Conservation (phyloP, 2,888 invertebrate genomes). For the Conomelus anceps region DNA sequence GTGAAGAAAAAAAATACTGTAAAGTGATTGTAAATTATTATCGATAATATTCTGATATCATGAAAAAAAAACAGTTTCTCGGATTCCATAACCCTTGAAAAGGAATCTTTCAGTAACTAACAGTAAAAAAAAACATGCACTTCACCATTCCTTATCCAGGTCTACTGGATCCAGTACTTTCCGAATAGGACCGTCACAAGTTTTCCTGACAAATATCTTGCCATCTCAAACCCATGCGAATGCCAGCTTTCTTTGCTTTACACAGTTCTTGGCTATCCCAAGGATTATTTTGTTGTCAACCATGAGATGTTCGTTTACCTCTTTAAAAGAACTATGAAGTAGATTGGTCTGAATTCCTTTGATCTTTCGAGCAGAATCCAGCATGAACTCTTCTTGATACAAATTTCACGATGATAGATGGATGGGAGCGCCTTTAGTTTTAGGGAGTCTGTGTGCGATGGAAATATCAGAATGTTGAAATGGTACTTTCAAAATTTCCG, state of each 20-base stretch:
- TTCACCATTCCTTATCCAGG: not conserved
- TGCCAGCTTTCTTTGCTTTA: not conserved
- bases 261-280: not conserved
- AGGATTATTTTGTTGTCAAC: not conserved
- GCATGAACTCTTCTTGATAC: conserved; percentile 4
- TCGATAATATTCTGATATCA: no score
- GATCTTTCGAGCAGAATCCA: not conserved
- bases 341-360: not conserved
- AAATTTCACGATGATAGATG: conserved; percentile 12
- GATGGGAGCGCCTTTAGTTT: not conserved
- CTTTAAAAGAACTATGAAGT: not conserved
- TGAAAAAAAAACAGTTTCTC: no score
- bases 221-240: not conserved
- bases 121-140: not conserved
- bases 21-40: no score
- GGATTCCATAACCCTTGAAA: no score
- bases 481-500: not conserved
- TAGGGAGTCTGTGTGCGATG: conserved; percentile 8
- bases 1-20: no score
- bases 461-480: not conserved
- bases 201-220: not conserved
- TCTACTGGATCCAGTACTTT: not conserved
- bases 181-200: not conserved
- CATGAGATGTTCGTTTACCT: not conserved
- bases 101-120: not conserved